Evolutionary conservation across 2,888 invertebrate species (phyloP).

Genomic region (Conops quadrifasciatus): DNA sequence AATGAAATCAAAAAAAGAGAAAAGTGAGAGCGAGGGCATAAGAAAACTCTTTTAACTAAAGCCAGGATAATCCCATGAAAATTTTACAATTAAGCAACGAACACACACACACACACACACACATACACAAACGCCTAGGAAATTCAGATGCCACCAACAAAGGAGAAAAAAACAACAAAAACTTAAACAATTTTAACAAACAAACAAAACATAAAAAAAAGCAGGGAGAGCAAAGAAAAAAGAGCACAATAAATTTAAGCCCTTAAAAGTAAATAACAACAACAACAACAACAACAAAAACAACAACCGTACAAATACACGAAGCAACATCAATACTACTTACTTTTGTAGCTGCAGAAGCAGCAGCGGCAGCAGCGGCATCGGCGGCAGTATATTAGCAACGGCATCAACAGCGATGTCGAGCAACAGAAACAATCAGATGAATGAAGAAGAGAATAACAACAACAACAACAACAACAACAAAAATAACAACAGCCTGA

Average conservation of each 20-base stretch:
- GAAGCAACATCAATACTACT: too few relatives aligned
- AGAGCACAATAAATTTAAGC: constrained; percentile 46
- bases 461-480: neutral
- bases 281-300: constrained; percentile 36
- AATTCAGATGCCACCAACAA: neutral
- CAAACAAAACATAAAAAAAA: too few relatives aligned
- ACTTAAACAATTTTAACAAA: constrained; percentile 32
- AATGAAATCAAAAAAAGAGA: neutral
- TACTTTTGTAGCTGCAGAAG: too few relatives aligned
- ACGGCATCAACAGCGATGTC: too few relatives aligned
- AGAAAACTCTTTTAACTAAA: constrained; percentile 43
- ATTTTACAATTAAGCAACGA: constrained; percentile 42
- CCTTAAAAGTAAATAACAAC: constrained; percentile 40
- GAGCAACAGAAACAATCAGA: too few relatives aligned
- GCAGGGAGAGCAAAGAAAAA: too few relatives aligned
- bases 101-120: constrained; percentile 17
- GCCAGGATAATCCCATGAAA: constrained; percentile 55
- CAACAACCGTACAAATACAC: neutral
- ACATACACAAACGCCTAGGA: neutral
- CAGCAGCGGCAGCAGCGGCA: too few relatives aligned
- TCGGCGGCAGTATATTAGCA: too few relatives aligned
- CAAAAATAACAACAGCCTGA: constrained; percentile 7
- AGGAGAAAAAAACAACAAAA: constrained; percentile 9
- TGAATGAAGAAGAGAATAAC: constrained; percentile 26
- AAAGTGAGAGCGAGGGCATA: neutral